Percentiles rank a stretch among this genome's conserved stretches.
Evolutionary conservation across 1,140 invertebrate genomes (phyloP).

Genomic region (Eriocheir sinensis): DNA sequence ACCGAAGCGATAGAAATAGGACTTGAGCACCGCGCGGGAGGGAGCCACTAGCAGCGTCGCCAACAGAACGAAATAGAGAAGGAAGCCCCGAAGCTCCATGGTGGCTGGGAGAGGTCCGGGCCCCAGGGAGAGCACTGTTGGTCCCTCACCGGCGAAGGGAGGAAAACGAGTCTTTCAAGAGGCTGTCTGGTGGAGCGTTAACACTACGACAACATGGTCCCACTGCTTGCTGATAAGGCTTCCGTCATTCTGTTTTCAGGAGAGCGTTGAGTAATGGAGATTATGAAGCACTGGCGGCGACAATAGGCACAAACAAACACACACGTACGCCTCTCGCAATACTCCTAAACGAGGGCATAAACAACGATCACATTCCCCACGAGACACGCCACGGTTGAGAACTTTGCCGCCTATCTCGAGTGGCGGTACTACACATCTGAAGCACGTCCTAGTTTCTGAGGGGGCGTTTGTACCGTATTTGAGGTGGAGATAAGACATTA

Average conservation of each 20-base stretch:
- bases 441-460: no score
- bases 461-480: no score
- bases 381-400: no score
- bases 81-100: background rate
- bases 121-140: background rate
- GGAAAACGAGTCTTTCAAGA: background rate
- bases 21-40: constrained; percentile 51
- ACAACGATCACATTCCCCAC: no score
- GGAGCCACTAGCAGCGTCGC: background rate
- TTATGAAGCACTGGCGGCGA: background rate
- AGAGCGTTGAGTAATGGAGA: background rate
- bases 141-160: background rate
- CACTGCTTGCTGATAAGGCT: background rate
- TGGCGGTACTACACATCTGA: no score
- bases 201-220: background rate
- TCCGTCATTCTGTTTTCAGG: background rate
- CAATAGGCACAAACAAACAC: no score
- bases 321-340: no score
- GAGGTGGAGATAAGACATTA: no score
- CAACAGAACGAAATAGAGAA: constrained; percentile 30
- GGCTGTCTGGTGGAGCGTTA: background rate
- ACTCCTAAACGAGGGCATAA: no score
- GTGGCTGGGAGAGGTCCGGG: background rate
- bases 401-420: no score
- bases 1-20: constrained; percentile 69